phyloP scores from a whole-genome alignment of 2,113 vertebrate genomes.

The Misgurnus anguillicaudatus region DNA sequence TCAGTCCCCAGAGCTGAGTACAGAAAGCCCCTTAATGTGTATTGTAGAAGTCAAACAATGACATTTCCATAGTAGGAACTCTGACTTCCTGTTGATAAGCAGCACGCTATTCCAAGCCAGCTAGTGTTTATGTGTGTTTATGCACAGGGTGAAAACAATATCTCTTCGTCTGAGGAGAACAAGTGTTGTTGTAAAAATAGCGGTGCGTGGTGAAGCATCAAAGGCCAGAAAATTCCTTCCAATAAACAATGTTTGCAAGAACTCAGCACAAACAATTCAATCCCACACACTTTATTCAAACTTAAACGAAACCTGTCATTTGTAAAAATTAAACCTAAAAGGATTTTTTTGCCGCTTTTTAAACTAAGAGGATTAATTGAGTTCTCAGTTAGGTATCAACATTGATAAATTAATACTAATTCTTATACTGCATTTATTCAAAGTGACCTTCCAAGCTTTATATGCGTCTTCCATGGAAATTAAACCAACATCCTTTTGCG shows the following conservation, averaged over 20 bases:
- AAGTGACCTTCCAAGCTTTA: too few relatives aligned
- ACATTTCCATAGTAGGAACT: conserved; percentile 81
- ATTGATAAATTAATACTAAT: too few relatives aligned
- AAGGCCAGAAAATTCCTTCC: conserved; percentile 65
- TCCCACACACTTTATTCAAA: neutral
- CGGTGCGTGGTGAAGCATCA: conserved; percentile 67
- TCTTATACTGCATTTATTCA: too few relatives aligned
- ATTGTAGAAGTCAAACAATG: conserved; percentile 73
- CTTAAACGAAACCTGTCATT: conserved; percentile 5
- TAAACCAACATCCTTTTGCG: too few relatives aligned
- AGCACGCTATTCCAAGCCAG: conserved; percentile 63
- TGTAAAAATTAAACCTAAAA: neutral
- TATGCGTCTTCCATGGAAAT: too few relatives aligned
- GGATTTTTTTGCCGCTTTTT: neutral
- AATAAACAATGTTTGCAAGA: conserved; percentile 56
- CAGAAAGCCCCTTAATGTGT: conserved; percentile 77
- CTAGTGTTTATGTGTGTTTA: conserved; percentile 73
- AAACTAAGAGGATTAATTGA: neutral
- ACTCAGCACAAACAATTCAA: conserved; percentile 20
- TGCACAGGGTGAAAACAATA: conserved; percentile 64
- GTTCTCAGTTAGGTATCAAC: too few relatives aligned
- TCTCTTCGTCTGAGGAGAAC: conserved; percentile 68
- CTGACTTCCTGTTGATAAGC: conserved; percentile 81
- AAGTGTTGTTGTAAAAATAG: conserved; percentile 76
- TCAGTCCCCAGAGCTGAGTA: conserved; percentile 66